Conservation (phyloP, 92 coral and sea anemone genomes). For the Desmophyllum pertusum region DNA sequence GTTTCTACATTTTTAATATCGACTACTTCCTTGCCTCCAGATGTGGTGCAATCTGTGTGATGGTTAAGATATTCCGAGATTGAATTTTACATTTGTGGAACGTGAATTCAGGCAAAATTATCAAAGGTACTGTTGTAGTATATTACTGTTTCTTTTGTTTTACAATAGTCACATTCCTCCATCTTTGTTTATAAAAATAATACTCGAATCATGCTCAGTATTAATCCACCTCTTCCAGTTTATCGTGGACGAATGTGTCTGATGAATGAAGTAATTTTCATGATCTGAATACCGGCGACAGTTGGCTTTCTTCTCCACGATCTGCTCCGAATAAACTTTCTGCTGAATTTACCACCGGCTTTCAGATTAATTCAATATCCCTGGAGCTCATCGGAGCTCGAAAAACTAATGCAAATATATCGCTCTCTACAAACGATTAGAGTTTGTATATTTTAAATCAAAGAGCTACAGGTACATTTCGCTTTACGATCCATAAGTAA, state of each 20-base stretch:
- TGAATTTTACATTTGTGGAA: background rate
- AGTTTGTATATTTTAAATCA: too few species aligned
- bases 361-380: background rate
- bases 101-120: conserved; percentile 1
- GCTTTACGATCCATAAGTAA: too few species aligned
- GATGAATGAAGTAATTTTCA: background rate
- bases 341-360: background rate
- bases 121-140: background rate
- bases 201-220: background rate
- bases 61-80: background rate
- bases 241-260: background rate
- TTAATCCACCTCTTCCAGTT: background rate
- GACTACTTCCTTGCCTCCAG: background rate
- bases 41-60: background rate
- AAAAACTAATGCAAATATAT: too few species aligned
- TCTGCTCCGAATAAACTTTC: too few species aligned
- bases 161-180: background rate
- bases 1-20: background rate
- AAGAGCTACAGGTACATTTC: too few species aligned
- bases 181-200: too few species aligned
- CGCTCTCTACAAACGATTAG: too few species aligned
- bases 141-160: background rate
- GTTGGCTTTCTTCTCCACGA: background rate
- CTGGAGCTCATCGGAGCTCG: too few species aligned
- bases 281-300: background rate